Evolutionary conservation across 2,113 vertebrate species (phyloP), one percentile per base, ranked within the genome.

Genomic region (Neogale vison): DNA sequence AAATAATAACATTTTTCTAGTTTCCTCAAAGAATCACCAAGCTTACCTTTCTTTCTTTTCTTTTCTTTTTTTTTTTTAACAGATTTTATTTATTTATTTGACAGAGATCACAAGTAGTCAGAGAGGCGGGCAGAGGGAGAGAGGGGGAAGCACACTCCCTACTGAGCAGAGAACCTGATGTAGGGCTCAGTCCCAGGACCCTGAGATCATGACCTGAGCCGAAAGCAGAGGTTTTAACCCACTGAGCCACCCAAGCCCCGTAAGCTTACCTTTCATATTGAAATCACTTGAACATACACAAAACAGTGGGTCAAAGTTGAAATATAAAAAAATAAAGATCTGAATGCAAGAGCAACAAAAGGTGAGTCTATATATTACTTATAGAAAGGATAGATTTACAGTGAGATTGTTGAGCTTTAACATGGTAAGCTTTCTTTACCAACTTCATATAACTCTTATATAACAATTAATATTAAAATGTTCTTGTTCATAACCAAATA

Each of bases 241-340:
- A 52, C 50, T 52, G 50, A 52, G 50, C 15, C 50, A 52, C 50
- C 50, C 50, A 52, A 4, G 50, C 50, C 50, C 14, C 15, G 4
- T 17, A 52, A 52, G 15, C 50, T 52, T 52, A 52, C 55, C 26
- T 61, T 84, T 84, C 79, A 69, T 85, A 45, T 2, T 52, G 15
- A 74, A 93, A 63, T 59, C 69, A 20, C 34, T 76, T 69, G 50
- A 86, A 80, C 31, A 85, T 14, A 52, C 17, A 71, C 23, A 88
- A 88, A 67, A 39, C 72, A 67, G 17, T 34, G 24, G 47, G 23
- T 96, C 42, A 79, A 26, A 88, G 61, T 88, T 71, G 42, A 92
- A 83, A 84, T 69, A 18, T 71, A 52, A 88, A 94, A 94, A 96
- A 31, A 69, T 69, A 87, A 91, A 67, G 10, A 52, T 76, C 74